Evolutionary conservation across 2,888 invertebrate species (phyloP), one percentile per base, ranked within the genome.

Genomic region (Anaspis maculata): DNA sequence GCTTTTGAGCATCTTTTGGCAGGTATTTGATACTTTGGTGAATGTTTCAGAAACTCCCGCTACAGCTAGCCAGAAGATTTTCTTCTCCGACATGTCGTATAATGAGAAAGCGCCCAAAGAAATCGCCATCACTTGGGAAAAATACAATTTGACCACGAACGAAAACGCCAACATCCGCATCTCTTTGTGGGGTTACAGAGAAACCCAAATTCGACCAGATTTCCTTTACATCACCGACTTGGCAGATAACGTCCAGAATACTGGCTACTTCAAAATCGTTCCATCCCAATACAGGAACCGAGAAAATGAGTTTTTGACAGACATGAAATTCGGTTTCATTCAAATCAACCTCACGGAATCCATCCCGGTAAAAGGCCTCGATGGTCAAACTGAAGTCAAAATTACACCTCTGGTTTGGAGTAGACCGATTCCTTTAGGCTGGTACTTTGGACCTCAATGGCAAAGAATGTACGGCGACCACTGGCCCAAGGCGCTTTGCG

Each of bases 391-490:
- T 3, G 37, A 49, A 28, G 45, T 54, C 15, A 41, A 49, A 36
- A 51, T 66, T 14, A 61, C 55, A 2, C 63, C 63, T 1, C 72
- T 84, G 1, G 70, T 95, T 7, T 95, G 94, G 94, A 90, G 90
- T 55, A 76, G 82, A 36, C 91, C 94, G 0, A 84, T 95, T 43
- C 94, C 95, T 2, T 67, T 95, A 7, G 90, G 75, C 1, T 95
- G 94, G 94, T 95, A 94, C 61, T 91, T 92, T 58, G 77, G 76
- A 0, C 79, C 83, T 0, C 91, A 92, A 62, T 95, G 94, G 94
- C 81, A 86, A 57, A 69, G 78, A 11, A 61, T 76, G 27, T 78
- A 84, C 49, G 96, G 96, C 0, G 59, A 63, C 3, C 74, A 79
- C 35, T 97, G 96, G 96, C 75, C 90, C 0, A 74, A 79, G 37